phyloP scores from a whole-genome alignment of 53 echinoderm and acorn worm genomes.

The Echinometra lucunter region DNA sequence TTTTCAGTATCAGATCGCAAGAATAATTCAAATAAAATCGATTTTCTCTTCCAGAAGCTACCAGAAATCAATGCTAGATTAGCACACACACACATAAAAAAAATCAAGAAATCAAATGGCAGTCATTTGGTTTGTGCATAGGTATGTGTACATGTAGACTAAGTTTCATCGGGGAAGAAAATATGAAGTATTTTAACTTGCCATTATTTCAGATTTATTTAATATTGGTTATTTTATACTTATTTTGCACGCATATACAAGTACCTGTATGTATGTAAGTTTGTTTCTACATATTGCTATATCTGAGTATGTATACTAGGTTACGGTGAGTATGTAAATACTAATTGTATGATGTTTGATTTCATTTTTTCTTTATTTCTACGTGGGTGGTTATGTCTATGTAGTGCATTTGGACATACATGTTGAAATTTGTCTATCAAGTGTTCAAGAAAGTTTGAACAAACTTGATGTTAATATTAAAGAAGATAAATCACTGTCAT shows the following conservation, averaged over 20 bases:
- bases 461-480: constrained; percentile 52
- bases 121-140: background rate
- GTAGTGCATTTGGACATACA: constrained; percentile 52
- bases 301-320: constrained; percentile 27
- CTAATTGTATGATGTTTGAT: background rate
- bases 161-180: background rate
- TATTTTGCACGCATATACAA: constrained; percentile 22
- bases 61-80: background rate
- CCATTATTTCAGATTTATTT: constrained; percentile 37
- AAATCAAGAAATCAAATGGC: background rate
- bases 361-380: constrained; percentile 6
- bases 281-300: constrained; percentile 66
- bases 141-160: background rate
- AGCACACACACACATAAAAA: too few species aligned
- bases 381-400: constrained; percentile 8
- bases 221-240: background rate
- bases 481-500: constrained; percentile 48
- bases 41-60: background rate
- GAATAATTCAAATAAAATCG: background rate
- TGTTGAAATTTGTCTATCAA: constrained; percentile 41
- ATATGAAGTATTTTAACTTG: constrained; percentile 28
- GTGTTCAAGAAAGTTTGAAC: constrained; percentile 13
- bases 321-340: constrained; percentile 63
- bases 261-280: constrained; percentile 35
- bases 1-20: background rate